These are phyloP conservation scores for Limanda limanda DNA, from an alignment of 2,113 vertebrate genomes.

Conservation along the genomic window DNA sequence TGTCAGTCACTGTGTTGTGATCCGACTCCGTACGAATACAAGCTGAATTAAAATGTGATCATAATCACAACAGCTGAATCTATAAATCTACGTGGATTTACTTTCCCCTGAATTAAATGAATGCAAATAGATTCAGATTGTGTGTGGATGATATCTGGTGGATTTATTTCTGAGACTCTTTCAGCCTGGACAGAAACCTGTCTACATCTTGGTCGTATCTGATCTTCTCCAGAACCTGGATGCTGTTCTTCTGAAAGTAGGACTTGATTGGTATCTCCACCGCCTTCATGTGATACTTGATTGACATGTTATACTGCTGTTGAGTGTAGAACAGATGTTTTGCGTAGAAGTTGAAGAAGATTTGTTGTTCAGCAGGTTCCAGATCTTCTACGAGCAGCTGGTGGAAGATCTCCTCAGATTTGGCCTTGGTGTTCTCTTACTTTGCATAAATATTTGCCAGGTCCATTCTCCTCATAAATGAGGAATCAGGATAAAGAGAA, in stretches of 20 bases:
- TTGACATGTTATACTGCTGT: not conserved
- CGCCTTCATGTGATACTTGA: slow-evolving; percentile 47
- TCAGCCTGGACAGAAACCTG: not conserved
- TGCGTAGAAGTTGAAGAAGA: slow-evolving; percentile 46
- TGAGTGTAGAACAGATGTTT: not conserved
- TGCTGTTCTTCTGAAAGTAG: slow-evolving; percentile 25
- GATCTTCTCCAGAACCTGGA: slow-evolving; percentile 13
- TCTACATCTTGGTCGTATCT: not conserved
- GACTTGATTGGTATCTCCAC: slow-evolving; percentile 17
- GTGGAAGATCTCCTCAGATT: slow-evolving; percentile 38
- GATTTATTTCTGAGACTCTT: not conserved
- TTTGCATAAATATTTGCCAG: slow-evolving; percentile 38
- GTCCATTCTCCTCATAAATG: not conserved
- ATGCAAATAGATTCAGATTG: too few species aligned
- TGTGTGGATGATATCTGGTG: not conserved
- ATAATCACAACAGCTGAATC: too few species aligned
- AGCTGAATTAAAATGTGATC: too few species aligned
- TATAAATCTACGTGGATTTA: too few species aligned
- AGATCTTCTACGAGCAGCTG: slow-evolving; percentile 20
- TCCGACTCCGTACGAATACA: too few species aligned
- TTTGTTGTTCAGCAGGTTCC: slow-evolving; percentile 33
- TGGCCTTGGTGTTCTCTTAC: not conserved
- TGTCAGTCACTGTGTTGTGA: too few species aligned
- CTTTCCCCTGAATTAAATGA: too few species aligned
- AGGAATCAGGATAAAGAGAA: slow-evolving; percentile 43